Percentiles rank a stretch among this genome's conserved stretches.
Conservation (phyloP, 2,113 vertebrate species). For the Brachyhypopomus occidentalis region DNA sequence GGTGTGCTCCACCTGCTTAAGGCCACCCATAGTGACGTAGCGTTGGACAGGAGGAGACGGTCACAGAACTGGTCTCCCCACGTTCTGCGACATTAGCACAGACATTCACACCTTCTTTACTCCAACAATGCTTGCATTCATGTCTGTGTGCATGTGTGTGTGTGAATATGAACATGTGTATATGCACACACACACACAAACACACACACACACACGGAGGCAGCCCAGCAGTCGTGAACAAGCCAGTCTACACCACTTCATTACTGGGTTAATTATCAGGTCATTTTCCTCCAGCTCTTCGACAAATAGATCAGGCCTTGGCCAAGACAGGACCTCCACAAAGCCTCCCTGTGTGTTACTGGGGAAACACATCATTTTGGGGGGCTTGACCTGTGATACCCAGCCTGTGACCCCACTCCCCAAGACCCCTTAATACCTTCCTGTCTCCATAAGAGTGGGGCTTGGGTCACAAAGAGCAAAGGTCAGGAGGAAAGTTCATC, state of each 20-base stretch:
- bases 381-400: slow-evolving; percentile 51
- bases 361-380: slow-evolving; percentile 45
- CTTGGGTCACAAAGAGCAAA: slow-evolving; percentile 36
- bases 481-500: slow-evolving; percentile 53
- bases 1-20: background rate
- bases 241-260: slow-evolving; percentile 32
- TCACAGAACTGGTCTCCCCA: slow-evolving; percentile 12
- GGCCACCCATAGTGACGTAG: background rate
- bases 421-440: slow-evolving; percentile 58
- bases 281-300: slow-evolving; percentile 38
- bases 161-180: slow-evolving; percentile 14
- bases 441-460: slow-evolving; percentile 55
- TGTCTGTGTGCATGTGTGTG: background rate
- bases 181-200: background rate
- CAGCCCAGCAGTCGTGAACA: background rate
- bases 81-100: slow-evolving; percentile 18
- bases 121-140: slow-evolving; percentile 20
- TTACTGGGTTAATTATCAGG: slow-evolving; percentile 49
- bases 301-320: slow-evolving; percentile 21
- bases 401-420: slow-evolving; percentile 47
- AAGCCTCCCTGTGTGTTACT: slow-evolving; percentile 49
- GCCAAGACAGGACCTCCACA: slow-evolving; percentile 30
- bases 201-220: background rate
- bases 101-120: background rate
- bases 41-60: no score